phyloP scores from a whole-genome alignment of 1,140 invertebrate genomes.

The Thaumetopoea pityocampa region DNA sequence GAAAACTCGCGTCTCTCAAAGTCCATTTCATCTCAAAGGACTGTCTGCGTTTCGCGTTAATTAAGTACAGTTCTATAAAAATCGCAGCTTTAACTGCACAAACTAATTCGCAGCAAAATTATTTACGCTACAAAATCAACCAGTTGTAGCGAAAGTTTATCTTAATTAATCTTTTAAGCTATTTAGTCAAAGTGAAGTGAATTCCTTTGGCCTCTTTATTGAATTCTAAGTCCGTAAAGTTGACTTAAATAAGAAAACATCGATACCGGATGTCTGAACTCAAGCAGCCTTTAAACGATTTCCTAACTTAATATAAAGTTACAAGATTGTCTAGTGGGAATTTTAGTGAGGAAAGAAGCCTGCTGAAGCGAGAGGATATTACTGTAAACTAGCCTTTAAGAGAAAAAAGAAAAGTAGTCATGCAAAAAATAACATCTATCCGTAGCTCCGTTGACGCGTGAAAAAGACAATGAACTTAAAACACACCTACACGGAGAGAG shows the following conservation, averaged over 20 bases:
- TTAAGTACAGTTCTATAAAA: too few relatives aligned
- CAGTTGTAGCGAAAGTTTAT: conserved; percentile 39
- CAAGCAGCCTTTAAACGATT: conserved; percentile 44
- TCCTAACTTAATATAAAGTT: conserved; percentile 46
- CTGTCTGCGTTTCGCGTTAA: too few relatives aligned
- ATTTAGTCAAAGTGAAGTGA: conserved; percentile 67
- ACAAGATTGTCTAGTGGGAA: conserved; percentile 34
- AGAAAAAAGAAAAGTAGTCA: too few relatives aligned
- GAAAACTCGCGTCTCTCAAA: too few relatives aligned
- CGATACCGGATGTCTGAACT: conserved; percentile 45
- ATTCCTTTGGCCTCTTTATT: conserved; percentile 61
- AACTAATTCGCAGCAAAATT: conserved; percentile 29
- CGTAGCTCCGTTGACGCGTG: too few relatives aligned
- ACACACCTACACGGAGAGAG: too few relatives aligned
- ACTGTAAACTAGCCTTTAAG: too few relatives aligned
- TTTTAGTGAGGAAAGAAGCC: conserved; percentile 19
- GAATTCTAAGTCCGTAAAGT: conserved; percentile 58
- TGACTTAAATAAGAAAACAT: conserved; percentile 58
- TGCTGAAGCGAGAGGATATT: too few relatives aligned
- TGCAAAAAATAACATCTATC: too few relatives aligned
- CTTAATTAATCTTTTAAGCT: conserved; percentile 67
- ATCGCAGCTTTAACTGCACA: too few relatives aligned
- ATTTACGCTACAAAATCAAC: conserved; percentile 42
- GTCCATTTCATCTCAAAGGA: too few relatives aligned
- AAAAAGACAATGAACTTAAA: too few relatives aligned